Conservation (phyloP, 2,113 vertebrate genomes). For the Callocephalon fimbriatum region DNA sequence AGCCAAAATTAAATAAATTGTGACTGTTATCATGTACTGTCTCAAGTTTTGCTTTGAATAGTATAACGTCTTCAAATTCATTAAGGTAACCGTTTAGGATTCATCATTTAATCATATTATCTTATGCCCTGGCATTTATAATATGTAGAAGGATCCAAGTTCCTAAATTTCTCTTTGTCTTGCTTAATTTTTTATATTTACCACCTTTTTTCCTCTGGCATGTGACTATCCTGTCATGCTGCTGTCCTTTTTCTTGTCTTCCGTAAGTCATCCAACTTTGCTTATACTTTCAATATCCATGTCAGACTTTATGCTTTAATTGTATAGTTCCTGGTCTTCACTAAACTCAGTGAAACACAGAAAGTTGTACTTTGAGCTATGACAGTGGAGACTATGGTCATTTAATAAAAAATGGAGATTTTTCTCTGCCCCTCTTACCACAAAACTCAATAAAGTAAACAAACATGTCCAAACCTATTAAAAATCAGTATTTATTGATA, state of each 20-base stretch:
- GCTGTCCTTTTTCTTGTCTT: neutral
- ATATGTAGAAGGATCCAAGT: neutral
- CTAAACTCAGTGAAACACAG: neutral
- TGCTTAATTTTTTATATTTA: neutral
- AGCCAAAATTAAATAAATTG: neutral
- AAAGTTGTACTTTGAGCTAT: neutral
- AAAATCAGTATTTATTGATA: neutral
- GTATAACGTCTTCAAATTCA: neutral
- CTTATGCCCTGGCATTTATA: neutral
- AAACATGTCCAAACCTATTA: neutral
- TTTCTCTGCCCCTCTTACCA: neutral
- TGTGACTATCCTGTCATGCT: neutral
- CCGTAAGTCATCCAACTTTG: neutral
- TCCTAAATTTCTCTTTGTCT: neutral
- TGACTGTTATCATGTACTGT: neutral
- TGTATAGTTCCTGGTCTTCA: neutral
- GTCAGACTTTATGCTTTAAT: neutral
- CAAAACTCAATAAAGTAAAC: neutral
- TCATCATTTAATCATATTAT: neutral
- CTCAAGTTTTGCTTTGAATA: neutral
- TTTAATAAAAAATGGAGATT: neutral
- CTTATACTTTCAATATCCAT: neutral
- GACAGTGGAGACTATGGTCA: neutral
- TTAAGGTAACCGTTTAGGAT: neutral
- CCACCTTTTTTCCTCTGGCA: neutral